These are phyloP conservation scores for Chaetophractus vellerosus DNA, from an alignment of 2,797 vertebrate genomes.

Conservation along the genomic window DNA sequence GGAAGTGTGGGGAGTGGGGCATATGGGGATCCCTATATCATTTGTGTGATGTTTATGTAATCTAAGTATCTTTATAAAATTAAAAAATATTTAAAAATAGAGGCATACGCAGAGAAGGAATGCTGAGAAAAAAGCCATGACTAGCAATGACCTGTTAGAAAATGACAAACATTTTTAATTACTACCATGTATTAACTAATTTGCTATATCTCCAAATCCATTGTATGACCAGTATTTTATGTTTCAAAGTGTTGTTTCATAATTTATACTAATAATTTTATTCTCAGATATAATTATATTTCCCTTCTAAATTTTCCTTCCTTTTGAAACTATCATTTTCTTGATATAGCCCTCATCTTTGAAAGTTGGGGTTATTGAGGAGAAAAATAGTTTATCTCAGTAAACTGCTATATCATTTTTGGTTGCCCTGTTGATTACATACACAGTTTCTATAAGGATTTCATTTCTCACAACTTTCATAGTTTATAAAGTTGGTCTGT, in stretches of 20 bases:
- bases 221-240: neutral
- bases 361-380: conserved; percentile 26
- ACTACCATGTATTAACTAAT: conserved; percentile 22
- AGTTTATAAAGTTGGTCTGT: conserved; percentile 77
- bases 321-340: conserved; percentile 49
- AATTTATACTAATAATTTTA: conserved; percentile 46
- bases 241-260: conserved; percentile 10
- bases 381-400: neutral
- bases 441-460: conserved; percentile 74
- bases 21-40: too few species aligned
- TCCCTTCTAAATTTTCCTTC: neutral
- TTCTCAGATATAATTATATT: neutral
- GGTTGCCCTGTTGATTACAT: conserved; percentile 63
- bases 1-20: too few species aligned
- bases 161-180: conserved; percentile 57
- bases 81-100: too few species aligned
- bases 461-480: conserved; percentile 80
- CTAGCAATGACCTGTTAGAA: conserved; percentile 36
- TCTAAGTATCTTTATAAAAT: too few species aligned
- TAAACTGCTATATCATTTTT: conserved; percentile 69
- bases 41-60: too few species aligned
- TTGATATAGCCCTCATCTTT: neutral
- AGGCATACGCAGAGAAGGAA: conserved; percentile 34
- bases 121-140: conserved; percentile 44
- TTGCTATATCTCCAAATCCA: neutral